These are phyloP conservation scores for Drosophila bifasciata DNA, from an alignment of 1,140 invertebrate genomes.

Conservation along the genomic window DNA sequence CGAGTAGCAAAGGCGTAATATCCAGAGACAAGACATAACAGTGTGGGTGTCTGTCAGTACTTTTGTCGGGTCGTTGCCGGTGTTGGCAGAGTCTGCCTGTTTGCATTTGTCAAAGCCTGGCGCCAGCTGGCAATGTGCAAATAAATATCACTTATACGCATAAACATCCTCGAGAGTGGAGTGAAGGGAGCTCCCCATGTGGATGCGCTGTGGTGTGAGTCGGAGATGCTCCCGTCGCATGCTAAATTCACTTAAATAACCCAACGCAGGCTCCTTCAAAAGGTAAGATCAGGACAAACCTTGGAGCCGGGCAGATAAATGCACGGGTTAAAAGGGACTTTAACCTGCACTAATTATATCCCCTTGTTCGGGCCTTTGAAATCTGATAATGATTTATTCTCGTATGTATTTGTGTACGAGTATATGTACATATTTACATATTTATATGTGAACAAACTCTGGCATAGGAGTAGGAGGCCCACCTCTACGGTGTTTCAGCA, in stretches of 20 bases:
- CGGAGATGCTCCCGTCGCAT: slow-evolving; percentile 29
- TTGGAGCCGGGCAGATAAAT: background rate
- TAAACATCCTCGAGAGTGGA: slow-evolving; percentile 24
- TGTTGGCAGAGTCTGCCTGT: slow-evolving; percentile 12
- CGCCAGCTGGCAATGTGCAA: slow-evolving; percentile 53
- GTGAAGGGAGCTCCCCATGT: background rate
- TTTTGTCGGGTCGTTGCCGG: background rate
- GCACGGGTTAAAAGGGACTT: slow-evolving; percentile 3
- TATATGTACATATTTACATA: too few relatives aligned
- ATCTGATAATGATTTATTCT: slow-evolving; percentile 51
- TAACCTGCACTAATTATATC: slow-evolving; percentile 52
- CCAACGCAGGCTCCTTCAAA: slow-evolving; percentile 3
- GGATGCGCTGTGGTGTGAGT: background rate
- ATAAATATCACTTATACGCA: slow-evolving; percentile 68
- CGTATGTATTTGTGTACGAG: background rate
- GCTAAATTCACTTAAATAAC: slow-evolving; percentile 48
- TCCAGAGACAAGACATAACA: too few relatives aligned
- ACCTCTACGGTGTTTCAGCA: background rate
- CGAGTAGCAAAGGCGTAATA: too few relatives aligned
- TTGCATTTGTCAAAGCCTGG: slow-evolving; percentile 26
- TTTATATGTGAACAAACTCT: background rate
- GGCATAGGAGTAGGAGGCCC: too few relatives aligned
- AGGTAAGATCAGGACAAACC: background rate
- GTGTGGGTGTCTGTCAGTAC: too few relatives aligned
- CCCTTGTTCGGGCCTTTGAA: slow-evolving; percentile 9